phyloP scores from a whole-genome alignment of 2,113 vertebrate genomes.

The Odontesthes bonariensis region DNA sequence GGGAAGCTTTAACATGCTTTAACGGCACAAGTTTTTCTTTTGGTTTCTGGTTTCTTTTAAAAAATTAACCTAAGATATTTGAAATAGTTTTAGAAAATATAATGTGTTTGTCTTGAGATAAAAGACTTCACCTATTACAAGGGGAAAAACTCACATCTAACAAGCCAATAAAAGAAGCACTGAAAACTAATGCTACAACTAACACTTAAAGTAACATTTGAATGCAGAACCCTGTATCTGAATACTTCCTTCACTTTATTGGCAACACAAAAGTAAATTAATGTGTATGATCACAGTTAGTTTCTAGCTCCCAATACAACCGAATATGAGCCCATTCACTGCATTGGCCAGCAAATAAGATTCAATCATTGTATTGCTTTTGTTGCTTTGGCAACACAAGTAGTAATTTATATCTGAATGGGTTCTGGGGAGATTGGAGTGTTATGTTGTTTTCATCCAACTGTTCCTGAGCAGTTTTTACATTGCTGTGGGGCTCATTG shows the following conservation, averaged over 20 bases:
- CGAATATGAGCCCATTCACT: not conserved
- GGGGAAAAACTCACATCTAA: no score
- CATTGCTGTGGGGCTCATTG: not conserved
- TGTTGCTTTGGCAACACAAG: slow-evolving; percentile 12
- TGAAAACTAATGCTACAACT: no score
- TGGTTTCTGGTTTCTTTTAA: no score
- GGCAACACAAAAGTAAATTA: not conserved
- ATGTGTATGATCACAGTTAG: not conserved
- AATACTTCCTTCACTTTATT: not conserved
- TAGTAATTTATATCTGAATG: not conserved
- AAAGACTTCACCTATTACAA: no score
- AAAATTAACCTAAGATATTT: no score
- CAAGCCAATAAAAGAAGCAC: no score
- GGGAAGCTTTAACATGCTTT: no score
- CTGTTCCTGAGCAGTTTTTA: not conserved
- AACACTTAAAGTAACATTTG: no score
- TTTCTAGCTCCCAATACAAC: not conserved
- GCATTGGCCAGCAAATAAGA: not conserved
- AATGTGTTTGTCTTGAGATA: no score
- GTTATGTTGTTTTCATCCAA: not conserved
- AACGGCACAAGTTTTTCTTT: no score
- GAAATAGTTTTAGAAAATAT: no score
- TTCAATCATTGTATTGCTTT: not conserved
- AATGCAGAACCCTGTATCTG: not conserved
- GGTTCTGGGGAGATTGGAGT: not conserved